Percentiles rank a stretch among this genome's conserved stretches.
Conservation (phyloP, 2,888 invertebrate species). For the Heliconius ismenius region DNA sequence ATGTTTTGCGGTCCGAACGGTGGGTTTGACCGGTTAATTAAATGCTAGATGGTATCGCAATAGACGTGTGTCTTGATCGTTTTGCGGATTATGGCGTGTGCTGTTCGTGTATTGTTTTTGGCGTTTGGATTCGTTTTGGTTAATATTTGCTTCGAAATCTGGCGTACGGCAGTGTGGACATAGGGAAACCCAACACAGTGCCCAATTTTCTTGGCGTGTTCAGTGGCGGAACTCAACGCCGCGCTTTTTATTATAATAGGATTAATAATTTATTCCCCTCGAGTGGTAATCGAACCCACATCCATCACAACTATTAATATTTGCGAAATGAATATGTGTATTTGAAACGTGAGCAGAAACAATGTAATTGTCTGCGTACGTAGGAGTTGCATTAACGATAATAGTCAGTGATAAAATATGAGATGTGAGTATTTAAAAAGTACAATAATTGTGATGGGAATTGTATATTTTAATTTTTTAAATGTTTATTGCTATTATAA, state of each 20-base stretch:
- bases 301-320: conserved; percentile 26
- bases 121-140: conserved; percentile 49
- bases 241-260: neutral
- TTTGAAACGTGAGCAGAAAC: neutral
- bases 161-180: too few relatives aligned
- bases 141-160: too few relatives aligned
- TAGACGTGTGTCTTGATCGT: conserved; percentile 62
- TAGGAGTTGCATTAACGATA: conserved; percentile 24
- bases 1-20: conserved; percentile 70
- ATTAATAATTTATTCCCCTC: neutral
- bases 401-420: conserved; percentile 27
- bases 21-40: conserved; percentile 73
- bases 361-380: conserved; percentile 20
- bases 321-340: neutral
- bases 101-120: conserved; percentile 53
- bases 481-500: conserved; percentile 18
- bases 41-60: conserved; percentile 64
- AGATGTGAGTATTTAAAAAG: conserved; percentile 26
- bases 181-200: too few relatives aligned
- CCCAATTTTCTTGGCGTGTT: neutral
- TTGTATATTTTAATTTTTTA: conserved; percentile 19
- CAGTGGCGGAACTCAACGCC: neutral
- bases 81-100: conserved; percentile 53
- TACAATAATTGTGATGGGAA: conserved; percentile 19
- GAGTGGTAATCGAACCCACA: neutral